These are phyloP conservation scores for Nesoenas mayeri DNA, from an alignment of 2,113 vertebrate species.

Conservation along the genomic window DNA sequence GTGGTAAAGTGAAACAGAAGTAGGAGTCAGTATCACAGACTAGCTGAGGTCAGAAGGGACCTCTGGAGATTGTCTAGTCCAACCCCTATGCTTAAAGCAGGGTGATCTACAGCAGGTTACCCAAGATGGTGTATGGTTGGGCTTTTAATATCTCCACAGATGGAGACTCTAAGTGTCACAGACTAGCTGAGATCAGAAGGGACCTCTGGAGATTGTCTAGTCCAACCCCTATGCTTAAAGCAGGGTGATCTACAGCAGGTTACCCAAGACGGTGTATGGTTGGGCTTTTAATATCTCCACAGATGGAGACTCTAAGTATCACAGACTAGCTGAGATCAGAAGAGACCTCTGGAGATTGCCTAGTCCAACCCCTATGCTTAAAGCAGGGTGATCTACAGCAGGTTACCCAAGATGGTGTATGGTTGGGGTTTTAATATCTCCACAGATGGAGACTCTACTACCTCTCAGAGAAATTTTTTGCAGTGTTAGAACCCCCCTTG, in stretches of 20 bases:
- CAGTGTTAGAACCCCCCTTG: neutral
- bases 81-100: neutral
- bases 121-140: neutral
- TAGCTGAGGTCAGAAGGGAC: neutral
- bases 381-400: neutral
- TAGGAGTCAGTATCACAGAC: neutral
- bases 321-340: neutral
- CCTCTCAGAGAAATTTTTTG: neutral
- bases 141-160: neutral
- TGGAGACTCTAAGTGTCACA: no score
- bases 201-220: neutral
- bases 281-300: neutral
- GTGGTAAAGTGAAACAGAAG: neutral
- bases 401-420: neutral
- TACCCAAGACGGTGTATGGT: neutral
- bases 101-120: neutral
- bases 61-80: neutral
- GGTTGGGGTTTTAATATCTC: neutral
- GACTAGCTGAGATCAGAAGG: neutral
- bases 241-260: neutral
- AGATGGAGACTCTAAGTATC: neutral
- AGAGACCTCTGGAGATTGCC: neutral
- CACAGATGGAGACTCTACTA: neutral
- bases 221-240: neutral
- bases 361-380: neutral